These are phyloP conservation scores for Glossophaga mutica DNA, from an alignment of 2,797 vertebrate species.

Conservation along the genomic window DNA sequence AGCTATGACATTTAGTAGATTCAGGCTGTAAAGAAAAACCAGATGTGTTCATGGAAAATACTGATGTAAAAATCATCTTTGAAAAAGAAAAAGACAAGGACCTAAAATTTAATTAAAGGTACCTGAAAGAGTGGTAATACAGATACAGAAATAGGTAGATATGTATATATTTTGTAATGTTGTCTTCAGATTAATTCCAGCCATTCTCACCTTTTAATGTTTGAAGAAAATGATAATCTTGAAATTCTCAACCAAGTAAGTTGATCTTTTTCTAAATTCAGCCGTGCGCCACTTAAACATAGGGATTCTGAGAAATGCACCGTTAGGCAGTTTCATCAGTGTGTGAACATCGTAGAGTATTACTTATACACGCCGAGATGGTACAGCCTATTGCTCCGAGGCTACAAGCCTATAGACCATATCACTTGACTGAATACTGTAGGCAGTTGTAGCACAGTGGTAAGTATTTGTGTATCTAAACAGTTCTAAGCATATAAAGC, in stretches of 20 bases:
- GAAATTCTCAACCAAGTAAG: not conserved
- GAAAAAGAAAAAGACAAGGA: conserved; percentile 17
- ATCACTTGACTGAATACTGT: not conserved
- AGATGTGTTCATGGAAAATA: conserved; percentile 58
- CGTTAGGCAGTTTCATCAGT: not conserved
- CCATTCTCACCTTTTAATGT: not conserved
- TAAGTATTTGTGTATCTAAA: not conserved
- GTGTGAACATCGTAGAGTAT: not conserved
- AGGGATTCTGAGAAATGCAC: not conserved
- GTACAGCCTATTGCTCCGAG: too few species aligned
- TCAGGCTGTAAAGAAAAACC: conserved; percentile 50
- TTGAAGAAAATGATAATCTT: not conserved
- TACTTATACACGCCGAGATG: not conserved
- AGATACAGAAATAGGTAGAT: not conserved
- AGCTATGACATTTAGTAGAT: conserved; percentile 63
- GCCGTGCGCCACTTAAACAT: not conserved
- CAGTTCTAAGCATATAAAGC: not conserved
- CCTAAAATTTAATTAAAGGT: not conserved
- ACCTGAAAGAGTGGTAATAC: not conserved
- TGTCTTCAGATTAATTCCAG: not conserved
- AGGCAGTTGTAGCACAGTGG: not conserved
- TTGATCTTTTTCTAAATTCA: not conserved
- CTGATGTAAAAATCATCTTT: conserved; percentile 71
- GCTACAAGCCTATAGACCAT: not conserved
- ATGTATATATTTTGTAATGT: not conserved